Base-by-base conservation (phyloP, 37 sponge, comb jelly and placozoan genomes). In the Petrosia ficiformis region DNA sequence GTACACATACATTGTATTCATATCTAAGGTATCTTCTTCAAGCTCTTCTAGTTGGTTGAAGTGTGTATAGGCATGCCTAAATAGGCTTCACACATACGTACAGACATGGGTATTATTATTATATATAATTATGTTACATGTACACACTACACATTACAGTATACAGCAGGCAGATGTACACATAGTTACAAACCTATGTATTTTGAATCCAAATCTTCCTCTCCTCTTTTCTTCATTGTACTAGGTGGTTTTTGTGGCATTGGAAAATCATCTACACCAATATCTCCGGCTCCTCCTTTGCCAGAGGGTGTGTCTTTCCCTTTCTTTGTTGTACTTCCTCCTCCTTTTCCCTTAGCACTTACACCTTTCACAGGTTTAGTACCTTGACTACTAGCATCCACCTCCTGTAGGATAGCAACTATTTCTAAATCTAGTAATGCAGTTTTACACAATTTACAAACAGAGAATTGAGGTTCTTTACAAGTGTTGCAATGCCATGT, bases 151-250 rank as follows among this genome's bases (percentile, higher is more conserved):
- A n/a, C n/a, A n/a, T n/a, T n/a, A n/a, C n/a, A n/a, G n/a, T n/a
- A n/a, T n/a, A n/a, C n/a, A n/a, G n/a, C n/a, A n/a, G n/a, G n/a
- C n/a, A n/a, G n/a, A 22, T 65, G 21, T 48, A 40, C 16, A 22
- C 19, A 43, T 19, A 77, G 65, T 48, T 48, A n/a, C n/a, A 76
- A 14, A 92, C 93, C 82, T 19, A 93, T 81, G 32, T 84, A 78
- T 67, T 80, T 72, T 0, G 73, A 42, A 28, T 79, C 77, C 41
- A 57, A 44, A 22, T 90, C 96, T 40, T 92, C 93, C 57, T 94
- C 95, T 57, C 96, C 96, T 79, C 96, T 77, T 76, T 92, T 95
- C 77, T 73, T 88, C 93, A 95, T 86, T 2, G 57, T 65, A 28
- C 83, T 85, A 8, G 88, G 76, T 5, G 80, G 76, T 54, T 89